Conservation (phyloP, 2,888 invertebrate species). For the Habrosyne pyritoides region DNA sequence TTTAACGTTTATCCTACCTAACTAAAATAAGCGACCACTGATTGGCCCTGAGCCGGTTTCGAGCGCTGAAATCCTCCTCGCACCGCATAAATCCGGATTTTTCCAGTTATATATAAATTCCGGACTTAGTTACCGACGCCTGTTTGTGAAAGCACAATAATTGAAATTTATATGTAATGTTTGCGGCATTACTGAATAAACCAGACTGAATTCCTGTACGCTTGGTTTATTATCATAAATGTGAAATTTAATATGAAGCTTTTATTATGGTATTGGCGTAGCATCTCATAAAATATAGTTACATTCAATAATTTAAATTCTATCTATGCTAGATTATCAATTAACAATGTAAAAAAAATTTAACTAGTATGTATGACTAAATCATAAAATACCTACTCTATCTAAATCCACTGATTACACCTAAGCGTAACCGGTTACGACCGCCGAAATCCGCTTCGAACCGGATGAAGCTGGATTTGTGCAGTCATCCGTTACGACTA, state of each 20-base stretch:
- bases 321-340: too few relatives aligned
- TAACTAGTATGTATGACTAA: too few relatives aligned
- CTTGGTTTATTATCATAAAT: not conserved
- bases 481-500: conserved; percentile 46
- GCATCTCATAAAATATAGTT: too few relatives aligned
- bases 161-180: conserved; percentile 1
- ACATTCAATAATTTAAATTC: too few relatives aligned
- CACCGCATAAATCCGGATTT: conserved; percentile 52
- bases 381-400: not conserved
- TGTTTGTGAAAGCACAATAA: conserved; percentile 12
- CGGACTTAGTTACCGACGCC: conserved; percentile 21
- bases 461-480: conserved; percentile 58
- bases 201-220: not conserved
- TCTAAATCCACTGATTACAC: not conserved
- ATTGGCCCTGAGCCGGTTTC: conserved; percentile 45
- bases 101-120: conserved; percentile 56
- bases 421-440: not conserved
- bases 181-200: not conserved
- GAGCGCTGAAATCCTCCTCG: conserved; percentile 43
- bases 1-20: conserved; percentile 44
- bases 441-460: conserved; percentile 39
- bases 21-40: conserved; percentile 41
- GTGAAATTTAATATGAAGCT: not conserved
- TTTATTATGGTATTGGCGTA: too few relatives aligned
- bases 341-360: too few relatives aligned